Conservation (phyloP, 1,140 invertebrate genomes). For the Solenopsis fugax region DNA sequence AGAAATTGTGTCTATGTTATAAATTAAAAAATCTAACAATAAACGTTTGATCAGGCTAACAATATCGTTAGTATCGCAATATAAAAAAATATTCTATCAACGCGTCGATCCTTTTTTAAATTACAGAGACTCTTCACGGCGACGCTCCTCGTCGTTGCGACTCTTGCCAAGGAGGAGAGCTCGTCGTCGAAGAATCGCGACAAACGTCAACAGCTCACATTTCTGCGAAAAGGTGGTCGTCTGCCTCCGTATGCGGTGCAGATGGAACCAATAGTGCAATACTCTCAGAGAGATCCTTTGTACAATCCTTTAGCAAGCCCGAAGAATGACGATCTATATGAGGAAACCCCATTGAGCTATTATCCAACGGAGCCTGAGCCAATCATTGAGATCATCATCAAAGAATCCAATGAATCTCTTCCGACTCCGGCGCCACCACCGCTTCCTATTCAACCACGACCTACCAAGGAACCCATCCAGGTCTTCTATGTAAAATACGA, state of each 20-base stretch:
- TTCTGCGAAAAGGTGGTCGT: constrained; percentile 77
- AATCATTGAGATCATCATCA: constrained; percentile 96
- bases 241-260: constrained; percentile 92
- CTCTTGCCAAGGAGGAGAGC: constrained; percentile 77
- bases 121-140: constrained; percentile 76
- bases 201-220: constrained; percentile 83
- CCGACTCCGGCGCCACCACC: constrained; percentile 89
- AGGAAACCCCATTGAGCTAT: constrained; percentile 85
- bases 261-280: constrained; percentile 93
- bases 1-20: background rate
- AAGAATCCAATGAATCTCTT: constrained; percentile 94
- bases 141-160: constrained; percentile 69
- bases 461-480: constrained; percentile 93
- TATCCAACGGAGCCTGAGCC: constrained; percentile 94
- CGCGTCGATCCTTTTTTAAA: constrained; percentile 9
- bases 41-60: background rate
- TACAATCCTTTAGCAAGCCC: constrained; percentile 88
- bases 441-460: constrained; percentile 86
- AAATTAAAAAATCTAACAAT: background rate
- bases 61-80: background rate
- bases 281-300: constrained; percentile 92
- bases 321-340: constrained; percentile 86
- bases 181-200: constrained; percentile 76
- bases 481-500: constrained; percentile 96
- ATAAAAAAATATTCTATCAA: background rate